These are phyloP conservation scores for Chelon labrosus DNA, from an alignment of 2,797 vertebrate genomes.

Conservation along the genomic window DNA sequence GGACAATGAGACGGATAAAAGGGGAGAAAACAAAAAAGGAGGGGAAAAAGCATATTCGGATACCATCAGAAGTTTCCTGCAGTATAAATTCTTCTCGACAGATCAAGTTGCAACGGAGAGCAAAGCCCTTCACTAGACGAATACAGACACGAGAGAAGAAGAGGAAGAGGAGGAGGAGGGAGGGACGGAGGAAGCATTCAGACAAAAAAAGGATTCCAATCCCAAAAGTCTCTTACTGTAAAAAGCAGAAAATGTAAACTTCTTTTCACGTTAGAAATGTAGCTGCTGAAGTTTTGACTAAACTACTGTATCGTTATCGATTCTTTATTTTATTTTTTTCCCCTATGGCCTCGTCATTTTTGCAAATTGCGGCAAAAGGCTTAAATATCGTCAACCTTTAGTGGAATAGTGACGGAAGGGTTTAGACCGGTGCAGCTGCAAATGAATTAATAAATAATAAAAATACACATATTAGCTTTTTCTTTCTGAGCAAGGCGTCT, in stretches of 20 bases:
- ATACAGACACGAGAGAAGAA: constrained; percentile 60
- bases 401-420: constrained; percentile 3
- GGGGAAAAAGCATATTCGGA: constrained; percentile 14
- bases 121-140: constrained; percentile 70
- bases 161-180: constrained; percentile 60
- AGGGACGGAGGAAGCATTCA: constrained; percentile 64
- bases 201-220: constrained; percentile 55
- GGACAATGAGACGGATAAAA: constrained; percentile 18
- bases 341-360: constrained; percentile 75
- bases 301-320: constrained; percentile 61
- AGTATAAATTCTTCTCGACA: constrained; percentile 51
- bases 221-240: constrained; percentile 70
- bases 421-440: not conserved
- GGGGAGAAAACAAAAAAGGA: not conserved
- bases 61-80: constrained; percentile 40
- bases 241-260: constrained; percentile 85
- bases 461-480: not conserved
- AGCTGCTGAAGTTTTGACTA: constrained; percentile 76
- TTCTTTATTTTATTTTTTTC: constrained; percentile 31
- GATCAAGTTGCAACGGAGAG: constrained; percentile 50
- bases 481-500: no score
- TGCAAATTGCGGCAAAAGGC: constrained; percentile 69
- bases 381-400: constrained; percentile 47
- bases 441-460: constrained; percentile 18
- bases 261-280: constrained; percentile 77